These are phyloP conservation scores for Danio tinwini DNA, from an alignment of 2,797 vertebrate species.

Conservation along the genomic window DNA sequence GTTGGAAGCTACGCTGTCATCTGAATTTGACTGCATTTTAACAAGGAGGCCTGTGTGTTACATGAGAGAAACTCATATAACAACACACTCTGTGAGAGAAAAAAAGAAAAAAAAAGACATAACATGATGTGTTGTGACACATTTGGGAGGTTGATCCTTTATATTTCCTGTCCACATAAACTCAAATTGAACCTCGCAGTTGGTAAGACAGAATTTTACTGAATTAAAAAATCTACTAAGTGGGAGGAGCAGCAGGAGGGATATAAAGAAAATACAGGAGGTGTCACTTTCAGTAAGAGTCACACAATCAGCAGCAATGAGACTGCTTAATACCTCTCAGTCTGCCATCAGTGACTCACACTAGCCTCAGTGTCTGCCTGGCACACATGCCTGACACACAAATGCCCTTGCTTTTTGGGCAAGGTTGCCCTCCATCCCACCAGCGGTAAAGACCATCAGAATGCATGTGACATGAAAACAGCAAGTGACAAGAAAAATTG, in stretches of 20 bases:
- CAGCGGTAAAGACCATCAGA: conserved; percentile 61
- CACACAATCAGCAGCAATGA: conserved; percentile 76
- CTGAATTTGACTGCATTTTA: conserved; percentile 33
- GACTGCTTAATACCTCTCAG: conserved; percentile 76
- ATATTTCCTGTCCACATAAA: conserved; percentile 21
- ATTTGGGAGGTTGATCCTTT: background rate
- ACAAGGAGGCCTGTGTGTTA: conserved; percentile 21
- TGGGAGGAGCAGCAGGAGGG: conserved; percentile 74
- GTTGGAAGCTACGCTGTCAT: conserved; percentile 27
- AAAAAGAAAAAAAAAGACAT: background rate
- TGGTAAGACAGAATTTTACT: conserved; percentile 43
- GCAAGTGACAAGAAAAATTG: background rate
- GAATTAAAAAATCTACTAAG: conserved; percentile 60
- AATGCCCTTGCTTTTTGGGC: conserved; percentile 76
- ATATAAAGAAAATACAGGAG: conserved; percentile 82
- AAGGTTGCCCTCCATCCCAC: conserved; percentile 73
- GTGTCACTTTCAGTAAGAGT: conserved; percentile 83
- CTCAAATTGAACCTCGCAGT: conserved; percentile 44
- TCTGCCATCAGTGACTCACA: conserved; percentile 74
- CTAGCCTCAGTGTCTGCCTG: conserved; percentile 72
- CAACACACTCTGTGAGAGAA: background rate
- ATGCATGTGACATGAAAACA: conserved; percentile 49
- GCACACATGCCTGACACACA: conserved; percentile 73
- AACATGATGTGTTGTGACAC: background rate
- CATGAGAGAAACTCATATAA: background rate